Conservation (phyloP, 2,797 vertebrate genomes). For the Myotis findleyi region DNA sequence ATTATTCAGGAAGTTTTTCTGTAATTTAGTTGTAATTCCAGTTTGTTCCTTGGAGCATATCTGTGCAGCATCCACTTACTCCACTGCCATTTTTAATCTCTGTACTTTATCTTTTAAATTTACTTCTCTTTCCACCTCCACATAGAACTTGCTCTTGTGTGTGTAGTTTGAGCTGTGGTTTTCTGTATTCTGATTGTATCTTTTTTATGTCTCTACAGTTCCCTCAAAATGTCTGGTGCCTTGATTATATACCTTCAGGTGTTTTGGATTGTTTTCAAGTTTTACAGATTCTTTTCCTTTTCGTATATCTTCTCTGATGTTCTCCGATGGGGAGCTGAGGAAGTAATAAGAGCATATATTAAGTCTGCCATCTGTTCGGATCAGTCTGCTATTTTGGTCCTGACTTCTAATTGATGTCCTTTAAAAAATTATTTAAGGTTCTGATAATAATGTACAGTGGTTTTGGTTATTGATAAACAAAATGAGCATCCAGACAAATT, state of each 20-base stretch:
- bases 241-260: background rate
- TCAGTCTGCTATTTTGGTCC: background rate
- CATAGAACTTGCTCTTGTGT: background rate
- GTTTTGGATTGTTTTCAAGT: background rate
- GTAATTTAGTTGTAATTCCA: too few species aligned
- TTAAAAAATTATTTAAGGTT: background rate
- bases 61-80: too few species aligned
- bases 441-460: background rate
- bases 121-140: background rate
- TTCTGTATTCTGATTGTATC: background rate
- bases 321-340: background rate
- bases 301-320: background rate
- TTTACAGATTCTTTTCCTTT: background rate
- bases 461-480: slow-evolving; percentile 2
- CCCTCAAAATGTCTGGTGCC: background rate
- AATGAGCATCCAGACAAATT: background rate
- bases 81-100: background rate
- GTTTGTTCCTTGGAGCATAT: too few species aligned
- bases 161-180: background rate
- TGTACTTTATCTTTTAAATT: background rate
- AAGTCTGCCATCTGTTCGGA: background rate
- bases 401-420: background rate
- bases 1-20: too few species aligned
- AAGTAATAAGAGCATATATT: background rate
- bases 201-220: background rate